A percentile compares a stretch with the other conserved stretches of the same genome.
Conservation (phyloP, 2,113 vertebrate species). For the Rhadina sibilatrix region DNA sequence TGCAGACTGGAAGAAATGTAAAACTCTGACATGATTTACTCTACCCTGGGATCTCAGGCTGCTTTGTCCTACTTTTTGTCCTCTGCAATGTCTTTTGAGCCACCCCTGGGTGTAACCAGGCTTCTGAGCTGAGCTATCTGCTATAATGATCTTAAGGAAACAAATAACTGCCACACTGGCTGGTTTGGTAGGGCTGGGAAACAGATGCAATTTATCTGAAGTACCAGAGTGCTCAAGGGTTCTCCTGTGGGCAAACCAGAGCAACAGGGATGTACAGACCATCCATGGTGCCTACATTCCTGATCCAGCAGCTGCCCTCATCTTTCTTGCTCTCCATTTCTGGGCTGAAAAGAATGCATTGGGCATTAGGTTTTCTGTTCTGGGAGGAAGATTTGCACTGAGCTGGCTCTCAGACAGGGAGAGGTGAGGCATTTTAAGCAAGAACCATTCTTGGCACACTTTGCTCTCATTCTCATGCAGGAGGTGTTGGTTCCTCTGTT, state of each 20-base stretch:
- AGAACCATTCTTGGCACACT: background rate
- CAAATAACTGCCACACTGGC: background rate
- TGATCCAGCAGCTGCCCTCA: background rate
- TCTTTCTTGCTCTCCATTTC: background rate
- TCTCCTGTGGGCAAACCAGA: background rate
- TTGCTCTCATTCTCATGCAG: background rate
- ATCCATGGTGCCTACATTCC: background rate
- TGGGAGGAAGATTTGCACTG: background rate
- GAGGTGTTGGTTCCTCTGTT: background rate
- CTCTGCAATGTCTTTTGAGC: conserved; percentile 26
- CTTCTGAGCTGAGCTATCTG: conserved; percentile 9
- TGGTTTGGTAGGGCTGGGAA: background rate
- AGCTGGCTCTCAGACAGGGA: background rate
- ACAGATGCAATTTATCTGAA: background rate
- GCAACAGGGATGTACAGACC: background rate
- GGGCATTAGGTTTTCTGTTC: background rate
- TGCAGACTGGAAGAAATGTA: background rate
- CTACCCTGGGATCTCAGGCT: background rate
- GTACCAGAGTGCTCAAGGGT: background rate
- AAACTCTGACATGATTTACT: conserved; percentile 5
- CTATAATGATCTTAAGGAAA: conserved; percentile 16
- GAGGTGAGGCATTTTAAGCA: background rate
- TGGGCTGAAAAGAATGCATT: background rate
- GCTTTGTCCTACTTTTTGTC: conserved; percentile 47
- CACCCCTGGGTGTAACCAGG: conserved; percentile 41